These are phyloP conservation scores for Drosophila virilis DNA, from an alignment of 1,140 invertebrate genomes.

Conservation along the genomic window DNA sequence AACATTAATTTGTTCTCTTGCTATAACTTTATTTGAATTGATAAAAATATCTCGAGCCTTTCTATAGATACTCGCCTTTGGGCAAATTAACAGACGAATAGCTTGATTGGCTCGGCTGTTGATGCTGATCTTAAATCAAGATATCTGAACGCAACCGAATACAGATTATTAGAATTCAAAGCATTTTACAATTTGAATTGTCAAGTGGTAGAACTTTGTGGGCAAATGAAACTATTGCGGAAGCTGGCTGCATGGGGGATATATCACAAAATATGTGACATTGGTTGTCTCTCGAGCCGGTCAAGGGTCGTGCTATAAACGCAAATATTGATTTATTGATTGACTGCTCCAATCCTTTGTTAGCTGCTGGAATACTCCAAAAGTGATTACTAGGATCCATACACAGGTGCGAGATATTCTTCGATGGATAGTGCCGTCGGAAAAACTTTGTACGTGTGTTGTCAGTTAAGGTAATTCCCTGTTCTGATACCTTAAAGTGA, in stretches of 20 bases:
- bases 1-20: no score
- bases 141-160: neutral
- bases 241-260: constrained; percentile 96
- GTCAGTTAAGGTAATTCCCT: constrained; percentile 97
- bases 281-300: constrained; percentile 92
- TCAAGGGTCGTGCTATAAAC: constrained; percentile 93
- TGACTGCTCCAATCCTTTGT: constrained; percentile 40
- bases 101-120: no score
- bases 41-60: no score
- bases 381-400: constrained; percentile 94
- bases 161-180: constrained; percentile 11
- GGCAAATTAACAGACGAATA: no score
- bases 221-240: constrained; percentile 97
- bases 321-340: constrained; percentile 92
- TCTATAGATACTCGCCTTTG: no score
- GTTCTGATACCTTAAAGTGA: constrained; percentile 97
- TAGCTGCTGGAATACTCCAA: constrained; percentile 86
- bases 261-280: constrained; percentile 98
- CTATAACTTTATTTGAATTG: no score
- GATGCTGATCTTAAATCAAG: no score
- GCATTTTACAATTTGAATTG: constrained; percentile 24
- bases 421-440: constrained; percentile 95
- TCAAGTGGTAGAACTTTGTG: constrained; percentile 92
- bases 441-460: constrained; percentile 92
- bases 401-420: constrained; percentile 95